Evolutionary conservation across 2,797 vertebrate genomes (phyloP), one percentile per base, ranked within the genome.

Genomic region (Enteromius anoplus): DNA sequence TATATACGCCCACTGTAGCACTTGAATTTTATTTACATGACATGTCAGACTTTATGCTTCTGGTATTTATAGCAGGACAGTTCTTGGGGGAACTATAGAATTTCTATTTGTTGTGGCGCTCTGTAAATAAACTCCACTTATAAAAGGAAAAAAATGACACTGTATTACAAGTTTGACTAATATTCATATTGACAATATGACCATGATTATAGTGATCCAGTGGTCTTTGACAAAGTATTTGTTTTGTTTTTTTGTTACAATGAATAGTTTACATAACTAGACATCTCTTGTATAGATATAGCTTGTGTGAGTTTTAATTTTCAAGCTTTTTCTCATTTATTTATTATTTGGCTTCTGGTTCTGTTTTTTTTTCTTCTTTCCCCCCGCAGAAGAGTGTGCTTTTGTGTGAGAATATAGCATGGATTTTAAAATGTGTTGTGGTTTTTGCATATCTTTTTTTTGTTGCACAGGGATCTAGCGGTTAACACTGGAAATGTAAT

Each of bases 251-350:
- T 80, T 81, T 55, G 37, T 66, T 53, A 69, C 34, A 76, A 23
- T 70, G 34, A 71, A 60, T 83, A 53, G 76, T 82, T 87, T 73
- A 85, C 80, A 73, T 78, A 86, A 81, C 84, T 85, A 70, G 72
- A 78, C 75, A 82, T 49, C 88, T 93, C 83, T 91, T 92, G 89
- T 93, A 89, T 87, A 93, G 83, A 87, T 85, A 78, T 65, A 76
- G 71, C 60, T 78, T 86, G 76, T 17, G 69, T 49, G 60, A 26
- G 51, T 70, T 83, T 23, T 83, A 9, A 77, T 70, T 77, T 34
- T 69, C 19, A 77, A 19, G 51, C 40, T 76, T 80, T 42, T 69
- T 71, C 64, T 76, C 26, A 29, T 64, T 47, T 85, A 79, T 84
- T 45, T 75, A 53, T 82, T 81, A 23, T 78, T 75, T 87, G 87